Evolutionary conservation across 2,888 invertebrate genomes (phyloP), one percentile per base, ranked within the genome.

Genomic region (Eupithecia centaureata): DNA sequence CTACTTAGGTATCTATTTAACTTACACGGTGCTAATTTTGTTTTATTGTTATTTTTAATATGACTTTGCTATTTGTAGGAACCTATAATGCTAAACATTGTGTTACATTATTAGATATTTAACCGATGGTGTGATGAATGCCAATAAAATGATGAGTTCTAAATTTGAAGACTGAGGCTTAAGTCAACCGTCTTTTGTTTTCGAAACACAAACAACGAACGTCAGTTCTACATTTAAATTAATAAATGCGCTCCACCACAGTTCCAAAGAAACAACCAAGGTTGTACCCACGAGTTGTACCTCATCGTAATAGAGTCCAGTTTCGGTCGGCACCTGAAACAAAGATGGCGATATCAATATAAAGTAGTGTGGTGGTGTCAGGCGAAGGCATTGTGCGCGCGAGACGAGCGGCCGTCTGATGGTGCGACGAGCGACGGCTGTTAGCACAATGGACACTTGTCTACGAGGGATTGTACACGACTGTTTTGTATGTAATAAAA

Each of bases 321-420:
- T 64, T 27, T 59, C 27, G 38, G 58, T 1, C 64, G 22, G 59
- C 56, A 71, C 72, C 73, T 74, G 73, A 30, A 74, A 74, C 72
- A 72, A 68, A 71, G 28, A 68, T 28, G 12, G 10, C 18, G 10
- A 12, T 47, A 10, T 47, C n/a, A 47, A 47, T 22, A 57, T 61
- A 58, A 62, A 59, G 22, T 38, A 62, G 54, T 62, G 32, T 10
- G 18, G 66, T 60, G 54, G 65, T 67, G 73, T 74, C 74, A 73
- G 52, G 56, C 61, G 61, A 7, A 51, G 38, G 65, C 61, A 67
- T 73, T 70, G 72, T 71, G 51, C 65, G 38, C 35, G n/a, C 15
- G 35, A 35, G 57, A 33, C 52, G 64, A 38, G 73, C n/a, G n/a
- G n/a, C 72, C 74, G 58, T 15, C 61, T 66, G 73, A 75, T 64